Evolutionary conservation across 2,888 invertebrate genomes (phyloP).

Genomic region (Bellardia bayeri): DNA sequence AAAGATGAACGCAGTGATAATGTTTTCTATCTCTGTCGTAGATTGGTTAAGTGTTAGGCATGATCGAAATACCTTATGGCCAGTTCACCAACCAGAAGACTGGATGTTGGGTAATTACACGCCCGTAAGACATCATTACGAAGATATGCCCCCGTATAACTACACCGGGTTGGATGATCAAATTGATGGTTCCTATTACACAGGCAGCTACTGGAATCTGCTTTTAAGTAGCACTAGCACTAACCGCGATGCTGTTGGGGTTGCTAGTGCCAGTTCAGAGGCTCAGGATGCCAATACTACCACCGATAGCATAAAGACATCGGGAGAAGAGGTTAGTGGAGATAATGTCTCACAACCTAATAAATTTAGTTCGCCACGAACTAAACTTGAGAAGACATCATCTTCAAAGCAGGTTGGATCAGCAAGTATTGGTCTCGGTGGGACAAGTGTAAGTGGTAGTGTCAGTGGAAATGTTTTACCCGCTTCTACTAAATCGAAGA

Average conservation of each 20-base stretch:
- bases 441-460: conserved; percentile 22
- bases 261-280: conserved; percentile 74
- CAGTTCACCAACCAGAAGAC: conserved; percentile 89
- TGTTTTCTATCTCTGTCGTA: conserved; percentile 61
- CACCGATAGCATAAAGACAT: conserved; percentile 79
- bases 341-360: conserved; percentile 63
- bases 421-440: conserved; percentile 58
- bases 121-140: conserved; percentile 84
- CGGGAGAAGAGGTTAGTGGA: conserved; percentile 66
- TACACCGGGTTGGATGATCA: conserved; percentile 83
- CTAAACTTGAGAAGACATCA: conserved; percentile 52
- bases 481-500: conserved; percentile 82
- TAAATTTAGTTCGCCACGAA: conserved; percentile 59
- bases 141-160: conserved; percentile 83
- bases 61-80: conserved; percentile 91
- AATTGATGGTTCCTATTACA: conserved; percentile 82
- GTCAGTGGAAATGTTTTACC: conserved; percentile 61
- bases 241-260: conserved; percentile 71
- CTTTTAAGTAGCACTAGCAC: conserved; percentile 76
- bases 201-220: conserved; percentile 83
- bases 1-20: neutral
- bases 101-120: conserved; percentile 85
- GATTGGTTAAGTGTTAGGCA: conserved; percentile 92
- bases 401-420: conserved; percentile 65
- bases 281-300: conserved; percentile 79